Evolutionary conservation across 2,113 vertebrate genomes (phyloP).

Genomic region (Paralichthys olivaceus): DNA sequence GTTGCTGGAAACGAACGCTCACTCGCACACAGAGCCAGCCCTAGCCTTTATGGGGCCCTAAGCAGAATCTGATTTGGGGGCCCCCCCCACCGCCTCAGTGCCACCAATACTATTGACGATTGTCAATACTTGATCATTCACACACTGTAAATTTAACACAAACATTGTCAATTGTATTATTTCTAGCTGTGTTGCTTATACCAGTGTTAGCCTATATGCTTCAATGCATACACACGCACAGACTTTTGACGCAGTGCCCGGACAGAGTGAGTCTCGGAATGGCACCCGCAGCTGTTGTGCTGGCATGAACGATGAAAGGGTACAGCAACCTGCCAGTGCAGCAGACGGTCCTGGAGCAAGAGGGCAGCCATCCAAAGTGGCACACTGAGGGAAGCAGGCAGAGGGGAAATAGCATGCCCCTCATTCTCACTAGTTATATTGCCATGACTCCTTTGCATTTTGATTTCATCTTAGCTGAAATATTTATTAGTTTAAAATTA

Average conservation of each 20-base stretch:
- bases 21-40: neutral
- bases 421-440: constrained; percentile 22
- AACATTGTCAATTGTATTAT: too few species aligned
- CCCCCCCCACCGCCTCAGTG: too few species aligned
- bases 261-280: constrained; percentile 25
- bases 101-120: too few species aligned
- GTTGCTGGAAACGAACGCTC: constrained; percentile 38
- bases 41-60: too few species aligned
- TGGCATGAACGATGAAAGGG: constrained; percentile 54
- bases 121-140: too few species aligned
- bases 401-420: neutral
- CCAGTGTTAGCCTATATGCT: too few species aligned
- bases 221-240: neutral
- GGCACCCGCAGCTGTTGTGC: constrained; percentile 48
- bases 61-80: too few species aligned
- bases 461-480: neutral
- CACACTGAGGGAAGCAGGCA: constrained; percentile 19
- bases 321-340: constrained; percentile 52
- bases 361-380: constrained; percentile 68
- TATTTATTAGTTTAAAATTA: neutral
- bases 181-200: too few species aligned
- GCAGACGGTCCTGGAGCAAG: constrained; percentile 71
- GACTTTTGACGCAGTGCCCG: constrained; percentile 30
- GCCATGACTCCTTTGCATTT: neutral
- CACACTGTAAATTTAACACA: too few species aligned